phyloP scores from a whole-genome alignment of 2,113 vertebrate species.

The Ciconia maguari region DNA sequence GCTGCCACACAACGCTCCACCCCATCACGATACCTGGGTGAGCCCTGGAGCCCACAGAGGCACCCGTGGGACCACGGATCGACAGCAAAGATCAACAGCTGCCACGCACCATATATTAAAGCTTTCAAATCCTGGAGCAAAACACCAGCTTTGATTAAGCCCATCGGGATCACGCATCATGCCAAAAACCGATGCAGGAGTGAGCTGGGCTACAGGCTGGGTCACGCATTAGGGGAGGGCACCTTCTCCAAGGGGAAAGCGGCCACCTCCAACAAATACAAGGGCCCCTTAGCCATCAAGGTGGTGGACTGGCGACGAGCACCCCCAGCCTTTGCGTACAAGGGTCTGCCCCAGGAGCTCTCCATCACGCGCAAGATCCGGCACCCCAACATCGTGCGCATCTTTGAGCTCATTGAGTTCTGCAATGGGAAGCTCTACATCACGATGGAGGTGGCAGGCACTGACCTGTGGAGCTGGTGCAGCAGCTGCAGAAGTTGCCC shows the following conservation, averaged over 20 bases:
- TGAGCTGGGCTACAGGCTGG: constrained; percentile 76
- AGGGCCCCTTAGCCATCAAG: constrained; percentile 76
- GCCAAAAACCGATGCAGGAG: constrained; percentile 31
- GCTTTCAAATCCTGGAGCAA: constrained; percentile 6
- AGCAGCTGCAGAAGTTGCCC: constrained; percentile 65
- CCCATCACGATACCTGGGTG: neutral
- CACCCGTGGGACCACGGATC: neutral
- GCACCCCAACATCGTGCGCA: constrained; percentile 76
- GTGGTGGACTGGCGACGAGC: constrained; percentile 72
- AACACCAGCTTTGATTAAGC: constrained; percentile 25
- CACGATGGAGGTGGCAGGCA: constrained; percentile 77
- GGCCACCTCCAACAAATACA: constrained; percentile 76
- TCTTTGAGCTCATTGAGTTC: constrained; percentile 77
- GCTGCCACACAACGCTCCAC: neutral
- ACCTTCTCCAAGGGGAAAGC: constrained; percentile 81
- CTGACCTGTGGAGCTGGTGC: constrained; percentile 74
- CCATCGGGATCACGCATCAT: neutral
- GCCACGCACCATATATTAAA: constrained; percentile 45
- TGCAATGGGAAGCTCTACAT: constrained; percentile 74
- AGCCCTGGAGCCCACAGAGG: neutral
- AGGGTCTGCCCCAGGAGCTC: constrained; percentile 79
- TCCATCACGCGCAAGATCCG: constrained; percentile 69
- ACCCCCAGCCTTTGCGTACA: constrained; percentile 64
- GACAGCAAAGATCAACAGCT: constrained; percentile 19
- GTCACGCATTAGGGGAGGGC: constrained; percentile 73